Percentiles rank a stretch among this genome's conserved stretches.
phyloP scores from a whole-genome alignment of 2,113 vertebrate species.

The Ailurus styani region DNA sequence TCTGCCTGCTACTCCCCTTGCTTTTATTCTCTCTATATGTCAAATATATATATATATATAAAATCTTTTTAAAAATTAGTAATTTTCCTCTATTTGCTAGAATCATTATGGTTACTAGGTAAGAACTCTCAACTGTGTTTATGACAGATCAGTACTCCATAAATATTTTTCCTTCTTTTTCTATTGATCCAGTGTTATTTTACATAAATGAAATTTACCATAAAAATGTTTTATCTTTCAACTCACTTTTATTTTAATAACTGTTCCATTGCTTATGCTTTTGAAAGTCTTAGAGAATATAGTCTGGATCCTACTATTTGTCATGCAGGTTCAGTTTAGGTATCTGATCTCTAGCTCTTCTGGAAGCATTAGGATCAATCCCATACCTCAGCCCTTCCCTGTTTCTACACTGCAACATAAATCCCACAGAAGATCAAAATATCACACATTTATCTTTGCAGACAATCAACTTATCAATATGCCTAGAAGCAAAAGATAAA shows the following conservation, averaged over 20 bases:
- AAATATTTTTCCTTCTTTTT: background rate
- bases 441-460: slow-evolving; percentile 42
- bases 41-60: too few relatives aligned
- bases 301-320: background rate
- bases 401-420: slow-evolving; percentile 5
- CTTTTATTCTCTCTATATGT: too few relatives aligned
- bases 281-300: background rate
- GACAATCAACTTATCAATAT: slow-evolving; percentile 60
- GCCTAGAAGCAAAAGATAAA: slow-evolving; percentile 46
- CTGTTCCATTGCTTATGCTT: background rate
- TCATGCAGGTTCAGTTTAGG: background rate
- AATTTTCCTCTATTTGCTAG: background rate
- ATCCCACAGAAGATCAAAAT: slow-evolving; percentile 21
- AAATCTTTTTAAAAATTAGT: too few relatives aligned
- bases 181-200: background rate
- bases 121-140: background rate
- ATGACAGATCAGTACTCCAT: background rate
- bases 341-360: background rate
- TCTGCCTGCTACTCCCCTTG: too few relatives aligned
- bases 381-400: background rate
- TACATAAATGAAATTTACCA: background rate
- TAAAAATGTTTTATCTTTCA: background rate
- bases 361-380: background rate
- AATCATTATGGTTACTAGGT: background rate
- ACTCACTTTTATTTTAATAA: background rate